Base-by-base conservation (phyloP, 2,797 vertebrate genomes). In the Natrix natrix region DNA sequence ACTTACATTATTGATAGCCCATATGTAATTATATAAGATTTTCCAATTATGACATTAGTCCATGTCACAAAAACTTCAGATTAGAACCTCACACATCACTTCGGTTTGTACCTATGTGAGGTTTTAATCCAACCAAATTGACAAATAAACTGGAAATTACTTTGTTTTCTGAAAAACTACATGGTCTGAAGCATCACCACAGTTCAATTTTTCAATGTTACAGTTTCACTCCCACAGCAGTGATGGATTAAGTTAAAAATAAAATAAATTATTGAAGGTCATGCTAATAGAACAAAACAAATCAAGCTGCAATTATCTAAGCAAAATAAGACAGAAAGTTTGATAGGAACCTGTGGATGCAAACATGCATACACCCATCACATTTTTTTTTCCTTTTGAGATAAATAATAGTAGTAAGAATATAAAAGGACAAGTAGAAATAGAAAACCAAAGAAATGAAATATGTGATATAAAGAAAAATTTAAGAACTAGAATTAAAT, bases 1-100 rank as follows among this genome's bases (percentile, higher is more conserved):
- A 97, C 97, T 97, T 95, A 96, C 96, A 96, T 97, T 95, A 94
- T 90, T 92, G 95, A 83, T 91, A 91, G 94, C 57, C 93, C 92
- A 92, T 96, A 94, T 94, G 95, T 91, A 93, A 13, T 69, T 56
- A 69, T 87, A 90, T 52, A 87, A 87, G n/a, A 52, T 57, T 86
- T 57, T 69, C 55, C 61, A 87, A 43, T 17, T 60, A 86, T 37
- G 55, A 86, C 88, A 74, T 69, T 55, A 59, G 54, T 20, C 90
- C 20, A 69, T 66, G 69, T 94, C 93, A 89, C 20, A 66, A 91
- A 26, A 26, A 83, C 32, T 57, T 57, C 20, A 59, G 60, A 88
- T 69, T 88, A 69, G 56, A 88, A 69, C 86, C 10, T 69, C 54
- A 54, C 28, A 63, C 17, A 63, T 43, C 24, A 86, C 6, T 54